Base-by-base conservation (phyloP, 2,888 invertebrate genomes). In the Paralinhomoeus sp. region DNA sequence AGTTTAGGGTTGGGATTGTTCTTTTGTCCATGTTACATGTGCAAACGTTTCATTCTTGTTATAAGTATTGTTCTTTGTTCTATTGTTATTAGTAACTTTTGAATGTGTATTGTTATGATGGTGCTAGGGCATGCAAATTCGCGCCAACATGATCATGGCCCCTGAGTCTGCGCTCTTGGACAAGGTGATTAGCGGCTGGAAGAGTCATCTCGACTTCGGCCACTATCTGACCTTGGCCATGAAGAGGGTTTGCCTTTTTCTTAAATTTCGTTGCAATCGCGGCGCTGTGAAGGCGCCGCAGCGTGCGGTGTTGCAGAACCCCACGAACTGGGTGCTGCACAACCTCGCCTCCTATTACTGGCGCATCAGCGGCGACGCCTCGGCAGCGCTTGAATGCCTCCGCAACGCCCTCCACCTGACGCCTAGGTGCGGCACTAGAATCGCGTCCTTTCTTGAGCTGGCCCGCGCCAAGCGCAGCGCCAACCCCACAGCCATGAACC, bases 321-420 rank as follows among this genome's bases (percentile, higher is more conserved):
- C 67, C 43, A 73, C 76, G 1, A 79, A 78, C 0, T 81, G 80
- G 80, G 63, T 79, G 31, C 73, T 79, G 58, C 76, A 78, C 56
- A 78, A 79, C 60, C 70, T 80, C 64, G 80, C 78, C 31, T 73
- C 78, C 1, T 69, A 78, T 51, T 80, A 75, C 64, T 81, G 80
- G 80, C 68, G 79, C 50, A 72, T 75, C 1, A 71, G 72, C 55
- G 80, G 80, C 17, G 72, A 77, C 57, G 74, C 77, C 1, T 71
- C 72, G n/a, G 74, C 76, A 54, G 78, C 80, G n/a, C 64, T 80
- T 43, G 79, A 81, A 56, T 81, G 81, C 64, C 71, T 75, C 45
- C 69, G 80, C 33, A 66, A 78, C 47, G 77, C 80, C 24, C 70
- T 81, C 43, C 75, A 77, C 61, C 75, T 72, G 64, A 75, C 77